Base-by-base conservation (phyloP, 2,113 vertebrate genomes). In the Ophthalmolycus amberensis region DNA sequence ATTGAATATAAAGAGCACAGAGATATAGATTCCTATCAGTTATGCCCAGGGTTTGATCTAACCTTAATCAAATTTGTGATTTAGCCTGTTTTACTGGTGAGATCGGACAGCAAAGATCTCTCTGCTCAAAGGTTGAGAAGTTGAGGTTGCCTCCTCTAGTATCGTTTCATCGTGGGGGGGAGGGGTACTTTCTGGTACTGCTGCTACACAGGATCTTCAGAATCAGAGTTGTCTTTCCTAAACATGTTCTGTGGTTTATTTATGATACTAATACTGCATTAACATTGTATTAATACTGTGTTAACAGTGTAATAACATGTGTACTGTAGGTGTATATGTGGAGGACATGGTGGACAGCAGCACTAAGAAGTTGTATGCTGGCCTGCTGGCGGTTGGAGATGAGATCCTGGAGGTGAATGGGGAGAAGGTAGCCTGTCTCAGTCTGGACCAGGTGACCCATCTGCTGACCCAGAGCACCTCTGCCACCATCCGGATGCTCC, bases 351-450 rank as follows among this genome's bases (percentile, higher is more conserved):
- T 69, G 0, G 95, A 98, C 0, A 80, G 82, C 0, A 76, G 92
- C 80, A 96, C 93, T 0, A 94, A 96, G 93, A 97, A 98, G 89
- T 91, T 98, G 76, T 98, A 97, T 1, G 92, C 96, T 0, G 97
- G 97, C 27, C 94, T 98, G 38, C 94, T 98, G 42, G 93, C 88
- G 0, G 95, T 96, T 7, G 97, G 97, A 9, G 97, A 98, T 0
- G 96, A 98, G 93, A 96, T 98, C 89, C 92, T 98, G 25, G 97
- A 98, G 89, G 95, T 98, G 42, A 96, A 97, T 0, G 95, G 95
- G 0, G 92, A 88, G 37, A 96, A 96, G 0, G 97, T 98, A 6
- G 94, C 95, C 0, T 92, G 93, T 11, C 93, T 97, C 70, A 96
- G 94, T 80, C 79, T 97, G 88, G 87, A 95, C 56, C 91, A 93